Conservation (phyloP, 2,113 vertebrate species). For the Plotosus lineatus region DNA sequence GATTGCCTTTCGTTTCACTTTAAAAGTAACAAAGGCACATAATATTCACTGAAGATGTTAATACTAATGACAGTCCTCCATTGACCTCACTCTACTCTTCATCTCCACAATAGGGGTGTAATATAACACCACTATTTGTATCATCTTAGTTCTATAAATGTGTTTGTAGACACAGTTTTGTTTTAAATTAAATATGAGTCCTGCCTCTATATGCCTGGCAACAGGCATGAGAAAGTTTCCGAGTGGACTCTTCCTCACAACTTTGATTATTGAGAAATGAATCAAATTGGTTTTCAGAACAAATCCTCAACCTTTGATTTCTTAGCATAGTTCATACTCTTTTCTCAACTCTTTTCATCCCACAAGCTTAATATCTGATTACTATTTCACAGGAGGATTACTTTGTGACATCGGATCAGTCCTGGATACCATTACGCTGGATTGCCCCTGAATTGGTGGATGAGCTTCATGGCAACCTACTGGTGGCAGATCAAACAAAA, state of each 20-base stretch:
- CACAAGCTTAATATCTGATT: not conserved
- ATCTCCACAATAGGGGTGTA: not conserved
- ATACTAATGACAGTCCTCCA: not conserved
- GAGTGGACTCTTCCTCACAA: no score
- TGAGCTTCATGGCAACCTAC: conserved; percentile 89
- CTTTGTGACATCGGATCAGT: conserved; percentile 88
- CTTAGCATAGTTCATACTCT: no score
- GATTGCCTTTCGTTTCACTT: no score
- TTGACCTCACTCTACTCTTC: not conserved
- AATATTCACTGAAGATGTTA: not conserved
- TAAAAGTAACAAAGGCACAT: not conserved
- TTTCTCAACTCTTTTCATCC: not conserved
- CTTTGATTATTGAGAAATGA: no score
- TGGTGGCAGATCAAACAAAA: conserved; percentile 89
- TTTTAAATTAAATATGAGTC: not conserved
- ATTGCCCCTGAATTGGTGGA: conserved; percentile 94
- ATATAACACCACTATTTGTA: not conserved
- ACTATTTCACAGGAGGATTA: conserved; percentile 86
- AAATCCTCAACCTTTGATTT: no score
- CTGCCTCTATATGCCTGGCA: not conserved
- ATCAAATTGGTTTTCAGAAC: no score
- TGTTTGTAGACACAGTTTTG: not conserved
- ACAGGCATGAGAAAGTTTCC: no score
- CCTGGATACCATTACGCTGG: conserved; percentile 93
- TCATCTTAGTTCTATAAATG: not conserved